Conservation (phyloP, 2,888 invertebrate genomes). For the Spatulosminthurus flaviceps region DNA sequence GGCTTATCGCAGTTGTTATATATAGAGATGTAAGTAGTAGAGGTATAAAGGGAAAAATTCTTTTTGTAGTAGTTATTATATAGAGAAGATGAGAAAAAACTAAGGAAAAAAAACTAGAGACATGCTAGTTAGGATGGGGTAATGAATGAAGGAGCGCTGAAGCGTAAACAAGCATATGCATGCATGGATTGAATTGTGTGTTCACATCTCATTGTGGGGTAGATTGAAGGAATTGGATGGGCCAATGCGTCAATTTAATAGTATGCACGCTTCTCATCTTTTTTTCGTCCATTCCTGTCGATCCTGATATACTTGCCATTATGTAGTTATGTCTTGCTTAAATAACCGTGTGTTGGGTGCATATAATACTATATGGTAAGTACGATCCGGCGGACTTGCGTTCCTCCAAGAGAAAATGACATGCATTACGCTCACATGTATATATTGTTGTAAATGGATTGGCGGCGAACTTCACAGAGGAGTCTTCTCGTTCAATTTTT, state of each 20-base stretch:
- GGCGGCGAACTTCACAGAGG: constrained; percentile 59
- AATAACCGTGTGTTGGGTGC: background rate
- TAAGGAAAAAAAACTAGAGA: constrained; percentile 32
- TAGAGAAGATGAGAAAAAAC: constrained; percentile 1
- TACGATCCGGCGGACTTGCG: background rate
- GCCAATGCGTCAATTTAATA: constrained; percentile 45
- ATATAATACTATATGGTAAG: background rate
- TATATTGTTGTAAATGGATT: constrained; percentile 60
- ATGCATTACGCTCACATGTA: constrained; percentile 42
- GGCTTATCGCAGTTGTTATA: too few species aligned
- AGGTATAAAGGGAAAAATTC: background rate
- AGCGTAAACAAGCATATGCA: constrained; percentile 44
- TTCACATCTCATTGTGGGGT: constrained; percentile 35
- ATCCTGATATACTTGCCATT: background rate
- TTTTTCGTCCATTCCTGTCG: background rate
- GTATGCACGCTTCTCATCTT: constrained; percentile 22
- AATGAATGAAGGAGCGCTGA: constrained; percentile 47
- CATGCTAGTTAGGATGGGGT: constrained; percentile 46
- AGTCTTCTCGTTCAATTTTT: constrained; percentile 41
- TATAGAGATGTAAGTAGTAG: too few species aligned
- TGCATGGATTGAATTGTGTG: constrained; percentile 47
- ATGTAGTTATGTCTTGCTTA: background rate
- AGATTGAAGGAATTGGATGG: constrained; percentile 33
- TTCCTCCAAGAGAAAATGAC: constrained; percentile 43
- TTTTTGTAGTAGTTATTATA: background rate